Evolutionary conservation across 2,797 vertebrate genomes (phyloP).

Genomic region (Bradypodion pumilum): DNA sequence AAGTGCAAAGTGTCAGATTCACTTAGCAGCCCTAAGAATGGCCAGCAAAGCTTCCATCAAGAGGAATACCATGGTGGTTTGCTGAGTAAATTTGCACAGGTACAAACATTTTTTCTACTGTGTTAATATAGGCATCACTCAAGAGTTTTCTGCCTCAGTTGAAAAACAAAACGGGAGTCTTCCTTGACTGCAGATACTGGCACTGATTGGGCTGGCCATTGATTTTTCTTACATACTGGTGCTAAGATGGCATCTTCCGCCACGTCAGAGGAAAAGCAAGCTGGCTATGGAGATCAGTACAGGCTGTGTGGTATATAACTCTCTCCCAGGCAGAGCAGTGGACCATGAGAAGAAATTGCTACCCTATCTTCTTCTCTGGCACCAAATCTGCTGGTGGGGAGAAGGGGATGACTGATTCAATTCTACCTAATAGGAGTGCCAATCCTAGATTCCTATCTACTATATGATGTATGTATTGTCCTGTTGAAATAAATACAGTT

Average conservation of each 20-base stretch:
- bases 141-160: not conserved
- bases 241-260: too few species aligned
- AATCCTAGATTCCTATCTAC: not conserved
- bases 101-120: not conserved
- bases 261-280: not conserved
- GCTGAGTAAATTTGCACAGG: not conserved
- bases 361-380: not conserved
- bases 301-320: not conserved
- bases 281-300: not conserved
- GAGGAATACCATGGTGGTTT: not conserved
- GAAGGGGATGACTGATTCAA: not conserved
- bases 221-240: too few species aligned
- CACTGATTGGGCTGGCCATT: not conserved
- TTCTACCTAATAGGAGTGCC: not conserved
- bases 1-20: not conserved
- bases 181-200: not conserved
- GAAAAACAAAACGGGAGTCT: not conserved
- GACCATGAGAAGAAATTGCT: not conserved
- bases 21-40: not conserved
- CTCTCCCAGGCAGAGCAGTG: not conserved
- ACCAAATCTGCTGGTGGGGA: not conserved
- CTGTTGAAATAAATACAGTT: not conserved
- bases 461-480: not conserved
- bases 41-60: not conserved
- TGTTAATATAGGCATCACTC: not conserved